These are phyloP conservation scores for Ctenicera cuprea DNA, from an alignment of 2,888 invertebrate genomes.

Conservation along the genomic window DNA sequence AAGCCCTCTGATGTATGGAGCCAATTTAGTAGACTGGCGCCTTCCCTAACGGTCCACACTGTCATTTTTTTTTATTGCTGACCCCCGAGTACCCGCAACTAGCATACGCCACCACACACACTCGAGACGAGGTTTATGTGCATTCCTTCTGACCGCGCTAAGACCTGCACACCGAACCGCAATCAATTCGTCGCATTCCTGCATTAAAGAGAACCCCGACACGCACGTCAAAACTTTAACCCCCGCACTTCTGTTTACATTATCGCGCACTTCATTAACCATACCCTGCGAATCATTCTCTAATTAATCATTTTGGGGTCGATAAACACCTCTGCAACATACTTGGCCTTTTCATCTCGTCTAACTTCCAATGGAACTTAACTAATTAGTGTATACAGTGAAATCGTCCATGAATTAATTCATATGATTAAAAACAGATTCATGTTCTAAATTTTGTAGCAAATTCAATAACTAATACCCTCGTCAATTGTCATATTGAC, in stretches of 20 bases:
- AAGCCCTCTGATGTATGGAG: slow-evolving; percentile 67
- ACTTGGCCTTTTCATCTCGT: slow-evolving; percentile 30
- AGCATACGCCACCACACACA: slow-evolving; percentile 14
- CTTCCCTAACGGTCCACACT: slow-evolving; percentile 56
- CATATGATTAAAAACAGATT: no score
- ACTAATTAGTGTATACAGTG: slow-evolving; percentile 18
- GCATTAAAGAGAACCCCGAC: slow-evolving; percentile 24
- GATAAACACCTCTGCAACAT: slow-evolving; percentile 26
- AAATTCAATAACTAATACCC: no score
- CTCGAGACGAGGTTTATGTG: slow-evolving; percentile 11
- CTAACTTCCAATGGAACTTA: slow-evolving; percentile 25
- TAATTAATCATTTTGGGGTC: slow-evolving; percentile 36
- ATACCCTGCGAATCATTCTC: slow-evolving; percentile 29
- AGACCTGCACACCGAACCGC: slow-evolving; percentile 22
- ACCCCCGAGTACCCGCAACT: slow-evolving; percentile 1
- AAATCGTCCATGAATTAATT: background rate
- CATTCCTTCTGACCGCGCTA: slow-evolving; percentile 31
- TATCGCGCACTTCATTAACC: slow-evolving; percentile 39
- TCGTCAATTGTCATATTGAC: no score
- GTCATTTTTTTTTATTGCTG: slow-evolving; percentile 41
- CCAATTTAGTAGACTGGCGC: slow-evolving; percentile 67
- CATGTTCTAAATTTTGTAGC: no score
- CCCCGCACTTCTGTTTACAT: slow-evolving; percentile 26
- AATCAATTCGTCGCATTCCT: slow-evolving; percentile 37
- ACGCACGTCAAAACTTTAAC: slow-evolving; percentile 30